Evolutionary conservation across 2,113 vertebrate genomes (phyloP).

Genomic region (Pogona vitticeps): DNA sequence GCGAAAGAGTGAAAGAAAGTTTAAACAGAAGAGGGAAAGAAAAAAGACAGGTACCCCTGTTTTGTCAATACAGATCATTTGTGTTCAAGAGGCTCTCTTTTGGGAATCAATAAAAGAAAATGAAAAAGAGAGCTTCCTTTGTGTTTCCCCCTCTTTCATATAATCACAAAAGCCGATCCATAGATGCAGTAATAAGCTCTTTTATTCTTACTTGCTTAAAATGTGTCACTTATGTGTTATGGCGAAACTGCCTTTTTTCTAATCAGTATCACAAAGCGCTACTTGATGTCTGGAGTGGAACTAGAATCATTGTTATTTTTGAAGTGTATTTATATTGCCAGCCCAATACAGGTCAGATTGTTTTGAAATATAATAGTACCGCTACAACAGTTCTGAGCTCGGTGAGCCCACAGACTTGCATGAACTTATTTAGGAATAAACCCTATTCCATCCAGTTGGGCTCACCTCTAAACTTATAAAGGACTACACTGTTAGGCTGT

Average conservation of each 20-base stretch:
- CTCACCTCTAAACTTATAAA: not conserved
- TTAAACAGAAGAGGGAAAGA: too few relatives aligned
- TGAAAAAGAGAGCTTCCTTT: too few relatives aligned
- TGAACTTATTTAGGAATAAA: not conserved
- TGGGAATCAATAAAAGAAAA: too few relatives aligned
- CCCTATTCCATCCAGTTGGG: not conserved
- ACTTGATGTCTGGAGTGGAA: slow-evolving; percentile 38
- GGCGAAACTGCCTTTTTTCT: not conserved
- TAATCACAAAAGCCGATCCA: too few relatives aligned
- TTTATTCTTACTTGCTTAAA: slow-evolving; percentile 11
- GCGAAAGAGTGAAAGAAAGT: too few relatives aligned
- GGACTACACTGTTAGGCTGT: not conserved
- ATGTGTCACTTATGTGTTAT: slow-evolving; percentile 33
- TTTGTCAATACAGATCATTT: too few relatives aligned
- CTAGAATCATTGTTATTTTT: slow-evolving; percentile 12
- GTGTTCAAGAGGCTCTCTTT: too few relatives aligned
- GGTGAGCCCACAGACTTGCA: too few relatives aligned
- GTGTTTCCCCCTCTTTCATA: too few relatives aligned
- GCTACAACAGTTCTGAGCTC: too few relatives aligned
- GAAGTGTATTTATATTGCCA: slow-evolving; percentile 44
- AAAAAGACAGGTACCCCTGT: too few relatives aligned
- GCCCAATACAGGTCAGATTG: slow-evolving; percentile 31
- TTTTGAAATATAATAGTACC: not conserved
- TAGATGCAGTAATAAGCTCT: not conserved
- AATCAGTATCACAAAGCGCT: slow-evolving; percentile 1